These are phyloP conservation scores for Nyctereutes procyonoides DNA, from an alignment of 2,113 vertebrate species.

Conservation along the genomic window DNA sequence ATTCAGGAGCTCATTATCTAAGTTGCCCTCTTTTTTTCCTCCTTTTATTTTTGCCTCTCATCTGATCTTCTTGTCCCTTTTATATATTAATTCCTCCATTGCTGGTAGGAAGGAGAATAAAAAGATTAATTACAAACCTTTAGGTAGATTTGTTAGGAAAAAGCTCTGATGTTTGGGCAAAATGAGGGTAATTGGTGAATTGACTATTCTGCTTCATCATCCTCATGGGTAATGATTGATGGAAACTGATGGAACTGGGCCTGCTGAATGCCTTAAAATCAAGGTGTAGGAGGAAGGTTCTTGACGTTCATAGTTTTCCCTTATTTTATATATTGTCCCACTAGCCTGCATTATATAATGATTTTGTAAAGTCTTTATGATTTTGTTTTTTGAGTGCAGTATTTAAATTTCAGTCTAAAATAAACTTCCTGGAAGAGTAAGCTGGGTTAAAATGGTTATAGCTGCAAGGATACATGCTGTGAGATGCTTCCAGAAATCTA, in stretches of 20 bases:
- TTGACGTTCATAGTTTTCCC: not conserved
- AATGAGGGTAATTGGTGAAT: constrained; percentile 8
- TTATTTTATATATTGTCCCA: constrained; percentile 14
- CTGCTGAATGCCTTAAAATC: not conserved
- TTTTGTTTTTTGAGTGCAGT: not conserved
- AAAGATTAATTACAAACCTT: not conserved
- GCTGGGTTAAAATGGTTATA: constrained; percentile 47
- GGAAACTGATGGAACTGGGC: not conserved
- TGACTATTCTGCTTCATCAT: not conserved
- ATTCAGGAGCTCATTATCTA: not conserved
- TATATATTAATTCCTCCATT: not conserved
- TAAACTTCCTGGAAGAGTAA: constrained; percentile 46
- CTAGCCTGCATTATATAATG: not conserved
- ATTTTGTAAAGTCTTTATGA: not conserved
- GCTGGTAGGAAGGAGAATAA: constrained; percentile 31
- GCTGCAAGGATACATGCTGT: not conserved
- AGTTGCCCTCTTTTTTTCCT: not conserved
- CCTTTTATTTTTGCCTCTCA: not conserved
- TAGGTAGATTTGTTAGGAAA: not conserved
- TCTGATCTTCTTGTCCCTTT: not conserved
- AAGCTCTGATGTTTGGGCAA: not conserved
- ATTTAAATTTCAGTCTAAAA: constrained; percentile 66
- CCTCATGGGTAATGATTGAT: not conserved
- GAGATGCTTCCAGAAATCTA: constrained; percentile 43
- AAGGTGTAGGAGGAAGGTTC: not conserved